Percentiles rank a stretch among this genome's conserved stretches.
Evolutionary conservation across 2,888 invertebrate genomes (phyloP).

Genomic region (Nemoura dubitans): DNA sequence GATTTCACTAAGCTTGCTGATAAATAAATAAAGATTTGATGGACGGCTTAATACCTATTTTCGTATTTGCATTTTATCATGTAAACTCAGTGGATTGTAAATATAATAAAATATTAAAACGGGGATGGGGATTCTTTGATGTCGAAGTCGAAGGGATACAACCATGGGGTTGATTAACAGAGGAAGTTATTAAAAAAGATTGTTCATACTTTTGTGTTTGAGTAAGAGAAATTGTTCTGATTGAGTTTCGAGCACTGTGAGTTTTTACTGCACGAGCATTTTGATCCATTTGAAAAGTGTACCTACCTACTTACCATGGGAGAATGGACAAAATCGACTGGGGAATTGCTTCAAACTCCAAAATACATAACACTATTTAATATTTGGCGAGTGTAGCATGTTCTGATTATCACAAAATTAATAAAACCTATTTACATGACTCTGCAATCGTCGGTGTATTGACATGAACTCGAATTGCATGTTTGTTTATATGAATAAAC

Average conservation of each 20-base stretch:
- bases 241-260: background rate
- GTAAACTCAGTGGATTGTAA: background rate
- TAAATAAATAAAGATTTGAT: constrained; percentile 30
- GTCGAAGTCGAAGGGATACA: background rate
- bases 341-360: background rate
- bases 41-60: constrained; percentile 16
- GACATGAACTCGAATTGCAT: background rate
- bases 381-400: background rate
- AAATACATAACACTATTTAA: background rate
- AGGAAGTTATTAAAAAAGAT: background rate
- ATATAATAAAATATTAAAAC: background rate
- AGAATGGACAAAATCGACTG: background rate
- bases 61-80: constrained; percentile 29
- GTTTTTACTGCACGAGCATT: too few species aligned
- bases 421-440: background rate
- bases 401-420: background rate
- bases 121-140: background rate
- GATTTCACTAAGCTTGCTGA: constrained; percentile 23
- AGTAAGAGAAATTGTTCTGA: background rate
- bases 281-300: too few species aligned
- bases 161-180: background rate
- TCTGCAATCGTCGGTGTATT: background rate
- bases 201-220: constrained; percentile 4
- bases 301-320: too few species aligned
- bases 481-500: background rate